phyloP scores from a whole-genome alignment of 2,113 vertebrate genomes.

The Progne subis region DNA sequence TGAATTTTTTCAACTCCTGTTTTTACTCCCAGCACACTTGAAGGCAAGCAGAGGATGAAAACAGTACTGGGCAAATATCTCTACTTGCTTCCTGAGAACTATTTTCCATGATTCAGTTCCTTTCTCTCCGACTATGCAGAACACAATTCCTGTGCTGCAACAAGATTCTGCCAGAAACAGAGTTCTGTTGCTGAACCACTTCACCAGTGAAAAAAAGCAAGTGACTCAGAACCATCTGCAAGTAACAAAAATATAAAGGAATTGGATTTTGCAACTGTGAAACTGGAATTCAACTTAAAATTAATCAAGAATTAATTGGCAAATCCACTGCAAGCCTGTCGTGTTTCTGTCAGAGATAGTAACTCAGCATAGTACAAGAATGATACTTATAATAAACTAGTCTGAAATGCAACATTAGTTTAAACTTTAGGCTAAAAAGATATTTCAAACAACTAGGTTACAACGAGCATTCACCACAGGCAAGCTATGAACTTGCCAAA shows the following conservation, averaged over 20 bases:
- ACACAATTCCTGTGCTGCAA: neutral
- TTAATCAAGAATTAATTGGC: neutral
- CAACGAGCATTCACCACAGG: rapidly evolving
- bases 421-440: neutral
- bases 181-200: neutral
- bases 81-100: neutral
- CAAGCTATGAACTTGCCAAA: neutral
- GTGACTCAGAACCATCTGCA: neutral
- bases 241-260: neutral
- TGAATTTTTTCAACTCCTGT: neutral
- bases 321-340: neutral
- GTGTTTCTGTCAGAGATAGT: neutral
- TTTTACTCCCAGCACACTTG: neutral
- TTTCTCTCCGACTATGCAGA: neutral
- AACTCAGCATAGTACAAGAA: neutral
- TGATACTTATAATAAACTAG: neutral
- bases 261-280: neutral
- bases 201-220: neutral
- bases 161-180: neutral
- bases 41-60: neutral
- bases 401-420: neutral
- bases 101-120: neutral
- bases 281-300: neutral
- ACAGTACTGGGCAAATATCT: neutral
- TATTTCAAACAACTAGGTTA: neutral